phyloP scores from a whole-genome alignment of 1,140 invertebrate species.

The Macrostomum lignano region DNA sequence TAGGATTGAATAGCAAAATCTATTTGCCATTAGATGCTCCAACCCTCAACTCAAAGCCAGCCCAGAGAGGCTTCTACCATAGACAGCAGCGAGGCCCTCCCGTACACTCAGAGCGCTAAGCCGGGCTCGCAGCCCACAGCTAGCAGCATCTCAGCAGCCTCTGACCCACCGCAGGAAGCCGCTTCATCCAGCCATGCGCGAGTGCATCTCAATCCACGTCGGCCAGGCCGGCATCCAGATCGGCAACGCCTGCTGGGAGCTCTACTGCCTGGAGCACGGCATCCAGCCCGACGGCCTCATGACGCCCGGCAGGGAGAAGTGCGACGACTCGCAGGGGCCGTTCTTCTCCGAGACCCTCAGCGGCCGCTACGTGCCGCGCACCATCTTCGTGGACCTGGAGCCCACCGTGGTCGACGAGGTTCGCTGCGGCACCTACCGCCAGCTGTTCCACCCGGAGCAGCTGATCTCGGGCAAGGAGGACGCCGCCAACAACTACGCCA shows the following conservation, averaged over 20 bases:
- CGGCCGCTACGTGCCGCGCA: conserved; percentile 16
- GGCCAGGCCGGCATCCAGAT: conserved; percentile 62
- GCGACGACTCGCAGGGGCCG: conserved; percentile 20
- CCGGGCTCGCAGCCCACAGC: too few relatives aligned
- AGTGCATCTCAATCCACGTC: conserved; percentile 55
- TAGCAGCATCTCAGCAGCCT: too few relatives aligned
- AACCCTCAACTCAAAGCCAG: too few relatives aligned
- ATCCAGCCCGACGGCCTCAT: conserved; percentile 67
- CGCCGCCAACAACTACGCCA: conserved; percentile 4
- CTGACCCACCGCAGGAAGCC: too few relatives aligned
- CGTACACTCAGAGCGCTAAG: too few relatives aligned
- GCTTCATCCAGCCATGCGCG: too few relatives aligned
- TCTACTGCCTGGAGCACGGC: conserved; percentile 61
- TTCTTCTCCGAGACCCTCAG: conserved; percentile 5
- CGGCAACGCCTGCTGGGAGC: conserved; percentile 47
- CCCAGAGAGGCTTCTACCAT: too few relatives aligned
- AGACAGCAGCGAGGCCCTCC: too few relatives aligned
- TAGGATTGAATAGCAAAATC: too few relatives aligned
- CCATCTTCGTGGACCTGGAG: conserved; percentile 18
- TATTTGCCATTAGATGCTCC: too few relatives aligned
- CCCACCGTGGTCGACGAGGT: conserved; percentile 17
- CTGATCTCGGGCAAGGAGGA: conserved; percentile 23
- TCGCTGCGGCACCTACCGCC: conserved; percentile 44
- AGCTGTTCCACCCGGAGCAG: conserved; percentile 56
- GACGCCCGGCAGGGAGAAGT: too few relatives aligned